A percentile compares a stretch with the other conserved stretches of the same genome.
Conservation (phyloP, 2,797 vertebrate species). For the Leuciscus waleckii region DNA sequence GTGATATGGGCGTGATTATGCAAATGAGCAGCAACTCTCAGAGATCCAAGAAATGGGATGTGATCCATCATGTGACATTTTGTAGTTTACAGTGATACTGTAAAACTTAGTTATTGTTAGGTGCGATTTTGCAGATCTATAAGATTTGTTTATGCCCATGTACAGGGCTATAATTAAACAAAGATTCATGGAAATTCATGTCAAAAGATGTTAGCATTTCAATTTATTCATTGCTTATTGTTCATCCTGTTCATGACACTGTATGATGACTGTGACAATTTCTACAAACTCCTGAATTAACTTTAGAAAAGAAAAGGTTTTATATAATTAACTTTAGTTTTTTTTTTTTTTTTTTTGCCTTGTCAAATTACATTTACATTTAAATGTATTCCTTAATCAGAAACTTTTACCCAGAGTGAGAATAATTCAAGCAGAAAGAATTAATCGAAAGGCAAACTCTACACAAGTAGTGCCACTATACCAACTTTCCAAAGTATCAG, state of each 20-base stretch:
- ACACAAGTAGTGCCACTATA: neutral
- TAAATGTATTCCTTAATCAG: neutral
- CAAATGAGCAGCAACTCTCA: neutral
- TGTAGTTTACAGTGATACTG: neutral
- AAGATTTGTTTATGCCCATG: neutral
- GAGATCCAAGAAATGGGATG: neutral
- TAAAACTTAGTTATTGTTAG: neutral
- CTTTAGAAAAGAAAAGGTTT: too few relatives aligned
- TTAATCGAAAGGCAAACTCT: neutral
- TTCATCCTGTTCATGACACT: neutral
- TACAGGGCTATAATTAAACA: neutral
- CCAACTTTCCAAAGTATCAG: neutral
- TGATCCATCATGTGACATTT: neutral
- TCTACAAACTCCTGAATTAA: neutral
- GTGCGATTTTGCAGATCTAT: neutral
- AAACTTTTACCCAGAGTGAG: neutral
- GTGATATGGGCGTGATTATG: neutral
- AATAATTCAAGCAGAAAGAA: conserved; percentile 1
- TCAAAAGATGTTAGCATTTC: neutral
- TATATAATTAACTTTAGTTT: conserved; percentile 5
- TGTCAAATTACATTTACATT: conserved; percentile 31
- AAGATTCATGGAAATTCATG: neutral
- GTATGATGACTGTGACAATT: conserved; percentile 1
- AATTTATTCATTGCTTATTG: conserved; percentile 1
- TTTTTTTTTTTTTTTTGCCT: neutral